A percentile compares a stretch with the other conserved stretches of the same genome.
Conservation (phyloP, 1,140 invertebrate species). For the Drepana arcuata region DNA sequence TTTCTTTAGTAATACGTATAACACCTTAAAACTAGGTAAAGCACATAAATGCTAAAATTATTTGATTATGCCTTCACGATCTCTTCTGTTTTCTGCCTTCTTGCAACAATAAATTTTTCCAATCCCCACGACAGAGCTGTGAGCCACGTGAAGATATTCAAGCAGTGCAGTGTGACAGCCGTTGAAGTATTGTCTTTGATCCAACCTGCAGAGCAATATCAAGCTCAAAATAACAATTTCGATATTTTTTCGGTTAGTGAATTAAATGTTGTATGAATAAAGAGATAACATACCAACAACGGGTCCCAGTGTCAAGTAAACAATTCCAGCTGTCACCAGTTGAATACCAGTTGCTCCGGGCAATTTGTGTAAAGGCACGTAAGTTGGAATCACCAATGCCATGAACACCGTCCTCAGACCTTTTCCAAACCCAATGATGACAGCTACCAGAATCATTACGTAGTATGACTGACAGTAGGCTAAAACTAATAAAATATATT, state of each 20-base stretch:
- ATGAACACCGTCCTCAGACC: conserved; percentile 78
- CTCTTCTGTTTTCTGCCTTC: conserved; percentile 22
- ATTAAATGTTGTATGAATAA: no score
- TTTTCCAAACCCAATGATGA: conserved; percentile 76
- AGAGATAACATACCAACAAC: conserved; percentile 74
- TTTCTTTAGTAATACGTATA: no score
- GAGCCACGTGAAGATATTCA: conserved; percentile 76
- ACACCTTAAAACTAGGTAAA: no score
- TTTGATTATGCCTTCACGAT: conserved; percentile 16
- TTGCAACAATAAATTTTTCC: conserved; percentile 53
- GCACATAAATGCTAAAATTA: no score
- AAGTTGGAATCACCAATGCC: conserved; percentile 76
- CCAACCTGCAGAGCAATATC: conserved; percentile 72
- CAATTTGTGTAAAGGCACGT: conserved; percentile 75
- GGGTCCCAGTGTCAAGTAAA: conserved; percentile 72
- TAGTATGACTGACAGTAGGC: conserved; percentile 62
- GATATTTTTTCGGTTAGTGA: no score
- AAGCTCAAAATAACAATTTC: no score
- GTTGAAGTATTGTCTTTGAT: conserved; percentile 75
- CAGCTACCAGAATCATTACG: conserved; percentile 65
- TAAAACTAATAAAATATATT: conserved; percentile 47
- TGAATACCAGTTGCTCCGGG: conserved; percentile 77
- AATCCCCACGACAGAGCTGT: conserved; percentile 74
- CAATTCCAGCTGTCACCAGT: conserved; percentile 73
- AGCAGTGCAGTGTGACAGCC: conserved; percentile 73